Evolutionary conservation across 2,888 invertebrate species (phyloP).

Genomic region (Cantharis flavilabris): DNA sequence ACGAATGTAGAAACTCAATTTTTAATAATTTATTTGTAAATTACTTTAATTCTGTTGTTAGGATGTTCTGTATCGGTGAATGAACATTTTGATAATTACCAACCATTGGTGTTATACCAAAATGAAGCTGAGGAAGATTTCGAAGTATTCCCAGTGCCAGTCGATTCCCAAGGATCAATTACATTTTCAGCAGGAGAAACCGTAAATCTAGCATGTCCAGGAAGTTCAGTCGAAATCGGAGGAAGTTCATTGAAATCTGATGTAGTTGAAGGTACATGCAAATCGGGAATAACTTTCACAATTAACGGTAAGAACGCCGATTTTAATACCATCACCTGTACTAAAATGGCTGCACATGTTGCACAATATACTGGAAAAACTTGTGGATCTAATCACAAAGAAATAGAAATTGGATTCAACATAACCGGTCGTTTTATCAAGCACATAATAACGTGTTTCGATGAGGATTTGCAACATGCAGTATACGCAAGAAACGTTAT

Average conservation of each 20-base stretch:
- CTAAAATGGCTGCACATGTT: conserved; percentile 50
- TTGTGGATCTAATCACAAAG: conserved; percentile 53
- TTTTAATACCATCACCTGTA: conserved; percentile 57
- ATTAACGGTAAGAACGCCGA: conserved; percentile 29
- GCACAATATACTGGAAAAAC: conserved; percentile 54
- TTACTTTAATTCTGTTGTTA: neutral
- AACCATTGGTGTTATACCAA: conserved; percentile 62
- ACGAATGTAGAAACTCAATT: neutral
- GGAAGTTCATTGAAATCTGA: conserved; percentile 8
- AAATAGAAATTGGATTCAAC: conserved; percentile 59
- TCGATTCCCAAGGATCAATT: conserved; percentile 30
- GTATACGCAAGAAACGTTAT: conserved; percentile 61
- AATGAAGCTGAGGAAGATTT: conserved; percentile 33
- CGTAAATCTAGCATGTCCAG: conserved; percentile 36
- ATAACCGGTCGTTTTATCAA: conserved; percentile 57
- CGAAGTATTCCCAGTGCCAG: conserved; percentile 36
- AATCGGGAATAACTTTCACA: conserved; percentile 33
- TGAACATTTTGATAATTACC: conserved; percentile 61
- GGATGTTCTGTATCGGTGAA: conserved; percentile 57
- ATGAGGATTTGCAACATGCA: conserved; percentile 57
- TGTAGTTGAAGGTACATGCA: conserved; percentile 30
- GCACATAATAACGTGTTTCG: conserved; percentile 61
- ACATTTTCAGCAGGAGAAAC: conserved; percentile 27
- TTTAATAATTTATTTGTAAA: neutral
- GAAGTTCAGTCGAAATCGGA: conserved; percentile 26